A percentile compares a stretch with the other conserved stretches of the same genome.
Evolutionary conservation across 2,113 vertebrate species (phyloP).

Genomic region (Hiodon tergisus): DNA sequence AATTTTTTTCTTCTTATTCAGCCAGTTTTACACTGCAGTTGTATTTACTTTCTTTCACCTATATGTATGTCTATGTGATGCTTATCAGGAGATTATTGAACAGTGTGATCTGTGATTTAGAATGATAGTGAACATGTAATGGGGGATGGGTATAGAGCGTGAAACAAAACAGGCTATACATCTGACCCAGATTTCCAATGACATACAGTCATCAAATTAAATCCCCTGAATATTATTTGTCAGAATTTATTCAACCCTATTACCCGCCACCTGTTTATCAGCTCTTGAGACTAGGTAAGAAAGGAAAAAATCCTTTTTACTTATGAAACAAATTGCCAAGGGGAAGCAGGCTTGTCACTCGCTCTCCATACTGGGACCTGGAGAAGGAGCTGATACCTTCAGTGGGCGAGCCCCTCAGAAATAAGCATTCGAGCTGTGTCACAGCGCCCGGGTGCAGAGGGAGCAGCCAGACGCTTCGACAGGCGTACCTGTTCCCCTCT

Average conservation of each 20-base stretch:
- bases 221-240: constrained; percentile 28
- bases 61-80: constrained; percentile 11
- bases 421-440: constrained; percentile 47
- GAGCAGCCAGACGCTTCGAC: constrained; percentile 43
- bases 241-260: constrained; percentile 32
- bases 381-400: constrained; percentile 31
- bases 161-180: constrained; percentile 12
- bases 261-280: constrained; percentile 30
- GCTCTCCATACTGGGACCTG: constrained; percentile 32
- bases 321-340: constrained; percentile 28
- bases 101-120: no score
- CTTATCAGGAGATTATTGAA: neutral
- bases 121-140: neutral
- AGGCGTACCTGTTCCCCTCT: constrained; percentile 41
- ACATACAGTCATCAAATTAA: constrained; percentile 28
- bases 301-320: constrained; percentile 22
- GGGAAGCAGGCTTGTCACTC: constrained; percentile 42
- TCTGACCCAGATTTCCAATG: constrained; percentile 28
- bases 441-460: constrained; percentile 37
- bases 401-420: constrained; percentile 35
- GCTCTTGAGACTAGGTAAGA: constrained; percentile 27
- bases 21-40: no score
- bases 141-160: neutral
- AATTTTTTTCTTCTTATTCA: no score
- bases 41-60: neutral